Evolutionary conservation across 1,140 invertebrate genomes (phyloP), one percentile per base, ranked within the genome.

Genomic region (Ips nitidus): DNA sequence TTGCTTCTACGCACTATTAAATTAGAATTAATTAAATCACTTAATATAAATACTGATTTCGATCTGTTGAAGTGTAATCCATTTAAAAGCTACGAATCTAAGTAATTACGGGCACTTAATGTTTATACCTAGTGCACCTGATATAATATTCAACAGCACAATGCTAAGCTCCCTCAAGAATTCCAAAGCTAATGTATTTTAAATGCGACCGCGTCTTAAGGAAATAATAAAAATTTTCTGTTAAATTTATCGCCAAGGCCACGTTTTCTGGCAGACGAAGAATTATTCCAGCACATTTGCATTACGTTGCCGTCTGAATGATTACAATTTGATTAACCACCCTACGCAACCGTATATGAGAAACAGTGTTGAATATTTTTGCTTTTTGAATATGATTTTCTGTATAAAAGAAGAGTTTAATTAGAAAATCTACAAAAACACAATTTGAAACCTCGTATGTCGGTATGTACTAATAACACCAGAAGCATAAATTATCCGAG

Each of bases 241-340:
- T 71, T 60, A 71, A 71, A 71, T 71, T 71, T 68, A 57, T 65
- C 60, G 61, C 65, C 60, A 43, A 64, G 65, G 64, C 47, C 55
- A 65, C 55, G 63, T 47, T 66, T 52, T 59, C 63, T 60, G 55
- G 63, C 63, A 61, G 52, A 55, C 65, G 53, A 66, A 67, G 59
- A 60, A 71, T 71, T 71, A 71, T 71, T 71, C 70, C 70, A 53
- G 58, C 61, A 71, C 70, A 71, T 71, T 71, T 71, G 70, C 70
- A 71, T 71, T 71, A 60, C 64, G 59, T 45, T 62, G 65, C 70
- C 64, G 68, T 71, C 68, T 68, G 70, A 71, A 71, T 71, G 70
- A 71, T 71, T 62, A 66, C 68, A 71, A 71, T 71, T 71, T 71
- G 64, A 71, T 67, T 62, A 66, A 71, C 66, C 66, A 64, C 64